A percentile compares a stretch with the other conserved stretches of the same genome.
phyloP scores from a whole-genome alignment of 2,888 invertebrate genomes.

The Trimorus sp. region DNA sequence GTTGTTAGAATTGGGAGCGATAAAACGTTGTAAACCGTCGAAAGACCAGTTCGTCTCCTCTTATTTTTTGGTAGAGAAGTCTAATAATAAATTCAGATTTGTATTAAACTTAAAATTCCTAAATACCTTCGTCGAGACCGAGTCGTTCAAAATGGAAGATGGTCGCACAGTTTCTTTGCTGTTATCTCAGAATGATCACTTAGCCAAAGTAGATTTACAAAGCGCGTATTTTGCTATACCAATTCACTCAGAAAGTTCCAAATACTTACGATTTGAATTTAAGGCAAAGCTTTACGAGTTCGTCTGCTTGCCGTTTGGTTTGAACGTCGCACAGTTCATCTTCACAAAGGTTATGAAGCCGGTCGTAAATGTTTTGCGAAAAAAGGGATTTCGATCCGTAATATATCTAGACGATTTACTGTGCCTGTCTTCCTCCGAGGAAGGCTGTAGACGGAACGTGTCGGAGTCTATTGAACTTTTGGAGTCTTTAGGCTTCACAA shows the following conservation, averaged over 20 bases:
- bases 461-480: not conserved
- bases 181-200: constrained; percentile 33
- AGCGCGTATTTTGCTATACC: constrained; percentile 56
- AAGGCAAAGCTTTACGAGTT: constrained; percentile 58
- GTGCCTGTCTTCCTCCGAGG: constrained; percentile 19
- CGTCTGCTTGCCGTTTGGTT: constrained; percentile 59
- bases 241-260: constrained; percentile 13
- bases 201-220: constrained; percentile 49
- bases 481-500: constrained; percentile 11
- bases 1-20: constrained; percentile 10
- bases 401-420: constrained; percentile 66
- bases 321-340: constrained; percentile 55
- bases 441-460: constrained; percentile 10
- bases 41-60: constrained; percentile 47
- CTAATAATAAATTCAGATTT: constrained; percentile 39
- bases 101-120: constrained; percentile 55
- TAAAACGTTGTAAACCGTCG: constrained; percentile 16
- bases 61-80: constrained; percentile 43
- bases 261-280: constrained; percentile 37
- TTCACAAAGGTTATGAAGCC: constrained; percentile 58
- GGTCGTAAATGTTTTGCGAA: constrained; percentile 34
- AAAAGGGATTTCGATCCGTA: constrained; percentile 31
- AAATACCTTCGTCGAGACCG: constrained; percentile 38
- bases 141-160: constrained; percentile 54
- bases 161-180: constrained; percentile 39